Evolutionary conservation across 2,888 invertebrate genomes (phyloP).

Genomic region (Ischnus inquisitorius): DNA sequence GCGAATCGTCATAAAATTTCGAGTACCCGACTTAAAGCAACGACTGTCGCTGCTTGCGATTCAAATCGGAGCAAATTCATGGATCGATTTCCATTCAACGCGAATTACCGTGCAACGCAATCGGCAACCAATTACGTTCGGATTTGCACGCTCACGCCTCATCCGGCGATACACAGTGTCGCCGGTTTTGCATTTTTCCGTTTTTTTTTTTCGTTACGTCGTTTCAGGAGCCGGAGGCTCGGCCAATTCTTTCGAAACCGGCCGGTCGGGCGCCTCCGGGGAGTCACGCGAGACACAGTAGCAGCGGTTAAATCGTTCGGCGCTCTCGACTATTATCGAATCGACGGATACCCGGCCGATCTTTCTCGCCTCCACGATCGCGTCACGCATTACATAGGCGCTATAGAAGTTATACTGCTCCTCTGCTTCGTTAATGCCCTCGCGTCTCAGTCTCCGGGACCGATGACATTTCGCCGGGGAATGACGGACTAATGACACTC

Average conservation of each 20-base stretch:
- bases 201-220: neutral
- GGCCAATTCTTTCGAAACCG: conserved; percentile 54
- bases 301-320: conserved; percentile 11
- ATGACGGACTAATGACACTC: conserved; percentile 31
- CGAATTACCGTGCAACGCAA: neutral
- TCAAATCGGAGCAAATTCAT: neutral
- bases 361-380: neutral
- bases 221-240: conserved; percentile 28
- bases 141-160: conserved; percentile 14
- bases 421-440: neutral
- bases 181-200: conserved; percentile 8
- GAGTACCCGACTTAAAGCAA: neutral
- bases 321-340: conserved; percentile 18
- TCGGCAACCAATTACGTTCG: neutral
- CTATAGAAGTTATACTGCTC: neutral
- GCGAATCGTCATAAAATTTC: neutral
- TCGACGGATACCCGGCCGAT: neutral
- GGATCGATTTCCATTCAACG: neutral
- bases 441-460: conserved; percentile 14
- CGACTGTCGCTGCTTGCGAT: too few species aligned
- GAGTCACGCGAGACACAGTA: conserved; percentile 55
- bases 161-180: neutral
- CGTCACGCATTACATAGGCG: conserved; percentile 5
- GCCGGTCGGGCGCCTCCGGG: conserved; percentile 49
- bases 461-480: conserved; percentile 57